Evolutionary conservation across 2,888 invertebrate genomes (phyloP), one percentile per base, ranked within the genome.

Genomic region (Teleogryllus oceanicus): DNA sequence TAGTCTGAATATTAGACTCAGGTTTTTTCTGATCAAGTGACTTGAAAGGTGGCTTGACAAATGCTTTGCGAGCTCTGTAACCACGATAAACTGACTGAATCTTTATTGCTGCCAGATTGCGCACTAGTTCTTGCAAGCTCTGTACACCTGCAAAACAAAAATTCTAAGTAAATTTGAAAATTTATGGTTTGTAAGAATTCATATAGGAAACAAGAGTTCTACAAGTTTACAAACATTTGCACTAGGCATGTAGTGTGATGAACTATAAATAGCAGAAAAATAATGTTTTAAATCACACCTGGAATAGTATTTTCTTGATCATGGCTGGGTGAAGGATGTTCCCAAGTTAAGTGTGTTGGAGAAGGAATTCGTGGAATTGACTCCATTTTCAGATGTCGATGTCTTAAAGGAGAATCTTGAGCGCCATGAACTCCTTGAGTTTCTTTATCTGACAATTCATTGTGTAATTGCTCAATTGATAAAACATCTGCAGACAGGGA

Each of bases 71-170:
- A 62, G 62, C n/a, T 62, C 8, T 62, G 62, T 62, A 62, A 18
- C 62, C 62, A 62, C 62, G 62, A 62, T 62, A 62, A 18, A n/a
- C 4, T 18, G 62, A 13, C n/a, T 62, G 62, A 62, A 62, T 62
- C 62, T 62, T 62, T n/a, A 18, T 62, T 13, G 62, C 62, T 18
- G 62, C 62, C 13, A 62, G n/a, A 62, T 62, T n/a, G 11, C 62
- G n/a, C 62, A 62, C n/a, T 16, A 62, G n/a, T 62, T 62, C 62
- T 62, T n/a, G 62, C n/a, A 62, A n/a, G n/a, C n/a, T 62, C n/a
- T 62, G 62, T 62, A 62, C n/a, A 13, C 62, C 62, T 62, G 37
- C 37, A 62, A 62, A 62, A 8, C 62, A 62, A 62, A 62, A 62
- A 62, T 8, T 37, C 37, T 37, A 37, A 8, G 37, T 37, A 37